phyloP scores from a whole-genome alignment of 37 sponge, comb jelly and placozoan genomes.

The Mnemiopsis leidyi region DNA sequence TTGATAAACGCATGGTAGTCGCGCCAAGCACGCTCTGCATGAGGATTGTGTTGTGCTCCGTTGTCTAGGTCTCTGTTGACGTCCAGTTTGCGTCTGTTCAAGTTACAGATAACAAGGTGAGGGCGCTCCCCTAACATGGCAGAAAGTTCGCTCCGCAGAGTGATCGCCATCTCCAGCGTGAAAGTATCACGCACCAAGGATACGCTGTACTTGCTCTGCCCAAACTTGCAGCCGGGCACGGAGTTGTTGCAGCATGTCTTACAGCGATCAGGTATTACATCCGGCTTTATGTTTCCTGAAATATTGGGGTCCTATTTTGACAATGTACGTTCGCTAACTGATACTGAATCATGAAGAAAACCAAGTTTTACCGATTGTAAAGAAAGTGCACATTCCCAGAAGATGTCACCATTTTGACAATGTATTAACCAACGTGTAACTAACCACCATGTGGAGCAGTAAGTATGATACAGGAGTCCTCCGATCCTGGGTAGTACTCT shows the following conservation, averaged over 20 bases:
- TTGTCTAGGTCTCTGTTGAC: slow-evolving; percentile 32
- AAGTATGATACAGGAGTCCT: slow-evolving; percentile 14
- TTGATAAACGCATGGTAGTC: slow-evolving; percentile 46
- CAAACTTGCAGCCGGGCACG: background rate
- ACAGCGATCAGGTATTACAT: background rate
- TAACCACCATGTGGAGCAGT: too few species aligned
- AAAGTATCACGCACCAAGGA: slow-evolving; percentile 29
- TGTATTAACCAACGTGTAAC: too few species aligned
- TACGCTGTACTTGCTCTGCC: background rate
- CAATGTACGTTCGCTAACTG: too few species aligned
- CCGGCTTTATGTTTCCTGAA: background rate
- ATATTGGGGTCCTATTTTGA: too few species aligned
- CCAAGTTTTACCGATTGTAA: too few species aligned
- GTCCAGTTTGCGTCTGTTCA: slow-evolving; percentile 47
- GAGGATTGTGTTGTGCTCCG: slow-evolving; percentile 51
- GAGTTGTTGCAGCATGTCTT: background rate
- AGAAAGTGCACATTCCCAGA: too few species aligned
- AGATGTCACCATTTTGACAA: too few species aligned
- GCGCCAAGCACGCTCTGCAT: slow-evolving; percentile 51
- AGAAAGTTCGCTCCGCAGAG: slow-evolving; percentile 34
- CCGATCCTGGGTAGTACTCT: slow-evolving; percentile 30
- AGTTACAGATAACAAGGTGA: slow-evolving; percentile 34
- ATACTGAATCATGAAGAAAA: too few species aligned
- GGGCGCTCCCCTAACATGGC: slow-evolving; percentile 43
- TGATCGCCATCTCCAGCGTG: slow-evolving; percentile 46